Conservation (phyloP, 2,797 vertebrate species). For the Semotilus atromaculatus region DNA sequence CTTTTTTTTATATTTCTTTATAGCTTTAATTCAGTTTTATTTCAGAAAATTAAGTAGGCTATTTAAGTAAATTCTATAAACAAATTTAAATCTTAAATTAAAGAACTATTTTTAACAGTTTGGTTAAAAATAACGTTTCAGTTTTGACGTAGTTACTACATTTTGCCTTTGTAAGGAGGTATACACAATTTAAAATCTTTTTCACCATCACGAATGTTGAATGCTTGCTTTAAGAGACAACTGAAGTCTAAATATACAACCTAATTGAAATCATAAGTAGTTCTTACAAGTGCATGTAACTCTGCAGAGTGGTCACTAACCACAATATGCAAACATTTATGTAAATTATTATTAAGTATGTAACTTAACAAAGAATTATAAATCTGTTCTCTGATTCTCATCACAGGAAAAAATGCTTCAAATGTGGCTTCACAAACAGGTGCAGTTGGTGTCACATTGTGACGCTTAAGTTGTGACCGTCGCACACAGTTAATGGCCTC, state of each 20-base stretch:
- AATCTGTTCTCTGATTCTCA: not conserved
- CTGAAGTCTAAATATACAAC: not conserved
- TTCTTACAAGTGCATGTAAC: not conserved
- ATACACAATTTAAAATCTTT: not conserved
- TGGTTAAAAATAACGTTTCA: not conserved
- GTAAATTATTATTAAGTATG: not conserved
- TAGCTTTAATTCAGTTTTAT: not conserved
- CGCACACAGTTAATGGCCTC: not conserved
- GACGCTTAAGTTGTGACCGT: not conserved
- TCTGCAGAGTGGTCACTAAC: not conserved
- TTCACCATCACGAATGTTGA: not conserved
- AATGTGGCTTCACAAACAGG: not conserved
- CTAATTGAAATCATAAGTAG: not conserved
- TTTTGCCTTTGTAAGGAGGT: not conserved
- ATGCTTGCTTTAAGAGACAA: not conserved
- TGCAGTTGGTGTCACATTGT: not conserved
- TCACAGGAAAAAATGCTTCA: not conserved
- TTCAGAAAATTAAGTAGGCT: not conserved
- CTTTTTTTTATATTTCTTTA: too few relatives aligned
- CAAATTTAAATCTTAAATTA: not conserved
- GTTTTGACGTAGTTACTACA: not conserved
- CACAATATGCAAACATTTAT: not conserved
- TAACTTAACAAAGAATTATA: not conserved
- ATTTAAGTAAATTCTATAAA: not conserved
- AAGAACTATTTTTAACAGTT: not conserved